phyloP scores from a whole-genome alignment of 2,113 vertebrate genomes.

The Egretta garzetta region DNA sequence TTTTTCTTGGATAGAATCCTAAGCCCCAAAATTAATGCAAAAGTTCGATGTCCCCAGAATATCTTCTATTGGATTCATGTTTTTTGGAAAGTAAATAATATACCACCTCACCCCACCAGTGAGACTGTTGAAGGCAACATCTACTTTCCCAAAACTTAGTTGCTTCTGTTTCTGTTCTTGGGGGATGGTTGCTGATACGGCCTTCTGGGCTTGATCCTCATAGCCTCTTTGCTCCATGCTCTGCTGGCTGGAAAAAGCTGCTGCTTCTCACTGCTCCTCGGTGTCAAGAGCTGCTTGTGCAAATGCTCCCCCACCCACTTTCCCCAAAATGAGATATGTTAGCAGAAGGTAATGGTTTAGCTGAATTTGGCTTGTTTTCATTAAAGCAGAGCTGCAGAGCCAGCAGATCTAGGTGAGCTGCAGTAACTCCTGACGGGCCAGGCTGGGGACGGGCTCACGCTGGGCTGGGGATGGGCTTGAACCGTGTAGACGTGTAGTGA shows the following conservation, averaged over 20 bases:
- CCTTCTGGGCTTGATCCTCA: not conserved
- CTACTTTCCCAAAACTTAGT: not conserved
- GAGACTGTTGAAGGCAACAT: not conserved
- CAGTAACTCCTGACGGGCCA: no score
- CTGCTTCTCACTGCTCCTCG: accelerated
- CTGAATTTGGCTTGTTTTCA: not conserved
- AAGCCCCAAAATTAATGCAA: not conserved
- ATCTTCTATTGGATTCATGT: not conserved
- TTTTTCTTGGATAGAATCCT: not conserved
- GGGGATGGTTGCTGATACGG: not conserved
- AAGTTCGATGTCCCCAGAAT: not conserved
- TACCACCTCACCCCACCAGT: not conserved
- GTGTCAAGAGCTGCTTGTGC: not conserved
- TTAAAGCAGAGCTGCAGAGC: not conserved
- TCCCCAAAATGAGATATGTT: accelerated
- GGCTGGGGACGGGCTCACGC: not conserved
- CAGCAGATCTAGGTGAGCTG: not conserved
- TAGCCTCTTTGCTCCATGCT: accelerated
- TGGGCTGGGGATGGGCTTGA: not conserved
- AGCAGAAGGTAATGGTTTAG: not conserved
- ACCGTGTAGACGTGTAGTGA: not conserved
- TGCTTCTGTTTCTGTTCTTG: not conserved
- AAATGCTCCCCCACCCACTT: not conserved
- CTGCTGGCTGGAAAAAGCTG: not conserved
- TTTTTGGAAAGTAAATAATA: not conserved